phyloP scores from a whole-genome alignment of 2,888 invertebrate species.

The Hemaris fuciformis region DNA sequence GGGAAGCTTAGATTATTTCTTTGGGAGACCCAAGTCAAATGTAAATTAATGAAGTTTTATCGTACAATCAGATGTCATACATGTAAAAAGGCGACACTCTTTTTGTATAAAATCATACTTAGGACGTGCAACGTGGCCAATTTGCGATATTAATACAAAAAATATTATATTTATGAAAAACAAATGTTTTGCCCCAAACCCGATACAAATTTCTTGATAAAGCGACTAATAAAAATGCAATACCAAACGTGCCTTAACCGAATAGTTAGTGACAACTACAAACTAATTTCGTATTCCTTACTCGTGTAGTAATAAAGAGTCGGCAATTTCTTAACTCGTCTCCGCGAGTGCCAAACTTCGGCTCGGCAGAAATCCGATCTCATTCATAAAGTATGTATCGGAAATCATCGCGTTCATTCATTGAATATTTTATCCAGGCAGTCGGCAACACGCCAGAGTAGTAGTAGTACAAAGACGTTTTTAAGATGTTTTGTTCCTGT shows the following conservation, averaged over 20 bases:
- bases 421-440: slow-evolving; percentile 5
- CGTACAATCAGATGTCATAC: too few relatives aligned
- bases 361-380: slow-evolving; percentile 26
- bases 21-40: too few relatives aligned
- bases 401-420: slow-evolving; percentile 8
- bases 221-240: not conserved
- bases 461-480: not conserved
- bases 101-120: too few relatives aligned
- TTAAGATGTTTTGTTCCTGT: not conserved
- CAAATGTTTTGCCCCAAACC: too few relatives aligned
- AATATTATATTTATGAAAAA: too few relatives aligned
- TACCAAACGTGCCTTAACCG: not conserved
- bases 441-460: not conserved
- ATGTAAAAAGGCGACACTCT: too few relatives aligned
- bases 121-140: too few relatives aligned
- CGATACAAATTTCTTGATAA: not conserved
- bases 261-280: not conserved
- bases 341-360: slow-evolving; percentile 27
- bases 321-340: slow-evolving; percentile 36
- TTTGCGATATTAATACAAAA: too few relatives aligned
- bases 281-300: slow-evolving; percentile 92
- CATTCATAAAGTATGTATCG: slow-evolving; percentile 20
- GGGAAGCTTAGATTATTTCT: too few relatives aligned
- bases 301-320: slow-evolving; percentile 83
- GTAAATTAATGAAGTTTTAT: too few relatives aligned